These are phyloP conservation scores for Diorhabda elongata DNA, from an alignment of 1,140 invertebrate species.

Conservation along the genomic window DNA sequence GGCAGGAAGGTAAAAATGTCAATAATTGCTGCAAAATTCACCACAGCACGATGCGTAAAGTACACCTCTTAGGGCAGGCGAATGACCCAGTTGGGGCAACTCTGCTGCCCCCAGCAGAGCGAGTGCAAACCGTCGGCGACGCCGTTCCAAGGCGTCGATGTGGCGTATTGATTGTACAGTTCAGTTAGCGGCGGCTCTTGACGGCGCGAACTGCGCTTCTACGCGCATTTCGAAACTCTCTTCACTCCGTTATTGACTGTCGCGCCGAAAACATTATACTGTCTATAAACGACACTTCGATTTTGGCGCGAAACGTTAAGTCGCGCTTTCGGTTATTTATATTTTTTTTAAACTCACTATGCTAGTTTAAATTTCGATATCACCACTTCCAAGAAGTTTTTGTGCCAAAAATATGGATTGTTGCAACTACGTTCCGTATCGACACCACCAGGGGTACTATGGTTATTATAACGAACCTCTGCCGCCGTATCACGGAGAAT, in stretches of 20 bases:
- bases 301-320: conserved; percentile 15
- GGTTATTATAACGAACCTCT: conserved; percentile 17
- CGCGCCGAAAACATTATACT: not conserved
- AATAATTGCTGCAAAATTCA: conserved; percentile 2
- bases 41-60: not conserved
- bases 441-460: conserved; percentile 15
- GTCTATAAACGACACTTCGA: conserved; percentile 5
- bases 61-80: conserved; percentile 6
- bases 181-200: conserved; percentile 17
- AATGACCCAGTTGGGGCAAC: conserved; percentile 20
- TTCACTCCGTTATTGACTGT: conserved; percentile 4
- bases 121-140: conserved; percentile 4
- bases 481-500: conserved; percentile 18
- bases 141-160: conserved; percentile 13
- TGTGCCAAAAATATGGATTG: conserved; percentile 19
- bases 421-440: conserved; percentile 17
- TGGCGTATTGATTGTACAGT: conserved; percentile 20
- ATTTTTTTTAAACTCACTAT: not conserved
- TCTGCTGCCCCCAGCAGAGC: conserved; percentile 7
- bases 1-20: conserved; percentile 1
- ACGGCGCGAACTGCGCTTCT: conserved; percentile 13
- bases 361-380: not conserved
- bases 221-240: conserved; percentile 9
- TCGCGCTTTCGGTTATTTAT: not conserved
- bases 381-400: not conserved